These are phyloP conservation scores for Chlamydotis undulata DNA, from an alignment of 2,113 vertebrate genomes.

Conservation along the genomic window DNA sequence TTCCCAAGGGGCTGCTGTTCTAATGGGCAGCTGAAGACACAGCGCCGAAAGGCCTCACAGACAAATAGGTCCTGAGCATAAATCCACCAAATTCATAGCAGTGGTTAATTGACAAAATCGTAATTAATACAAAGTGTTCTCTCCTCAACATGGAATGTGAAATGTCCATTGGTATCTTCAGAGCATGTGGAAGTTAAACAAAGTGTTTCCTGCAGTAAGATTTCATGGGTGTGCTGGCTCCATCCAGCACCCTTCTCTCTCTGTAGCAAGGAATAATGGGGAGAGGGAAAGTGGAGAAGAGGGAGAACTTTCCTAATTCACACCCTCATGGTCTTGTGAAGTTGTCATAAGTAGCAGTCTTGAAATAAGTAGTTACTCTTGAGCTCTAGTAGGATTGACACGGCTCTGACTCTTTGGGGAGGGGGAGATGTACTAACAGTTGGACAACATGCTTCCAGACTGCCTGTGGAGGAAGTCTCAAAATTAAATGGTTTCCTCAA, in stretches of 20 bases:
- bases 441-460: not conserved
- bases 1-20: not conserved
- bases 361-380: not conserved
- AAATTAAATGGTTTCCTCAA: not conserved
- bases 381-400: not conserved
- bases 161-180: not conserved
- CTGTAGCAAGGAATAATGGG: not conserved
- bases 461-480: not conserved
- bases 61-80: not conserved
- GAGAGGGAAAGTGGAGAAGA: not conserved
- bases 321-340: not conserved
- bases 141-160: not conserved
- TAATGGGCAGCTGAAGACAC: not conserved
- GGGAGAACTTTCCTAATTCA: not conserved
- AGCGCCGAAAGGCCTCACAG: not conserved
- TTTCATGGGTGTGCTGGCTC: not conserved
- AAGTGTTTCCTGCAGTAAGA: not conserved
- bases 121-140: not conserved
- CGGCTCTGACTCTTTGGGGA: not conserved
- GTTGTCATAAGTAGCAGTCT: not conserved
- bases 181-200: not conserved
- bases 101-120: not conserved
- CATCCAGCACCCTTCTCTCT: not conserved
- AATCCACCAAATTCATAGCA: not conserved
- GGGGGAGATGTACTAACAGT: not conserved